Base-by-base conservation (phyloP, 2,888 invertebrate species). In the Diaphora mendica region DNA sequence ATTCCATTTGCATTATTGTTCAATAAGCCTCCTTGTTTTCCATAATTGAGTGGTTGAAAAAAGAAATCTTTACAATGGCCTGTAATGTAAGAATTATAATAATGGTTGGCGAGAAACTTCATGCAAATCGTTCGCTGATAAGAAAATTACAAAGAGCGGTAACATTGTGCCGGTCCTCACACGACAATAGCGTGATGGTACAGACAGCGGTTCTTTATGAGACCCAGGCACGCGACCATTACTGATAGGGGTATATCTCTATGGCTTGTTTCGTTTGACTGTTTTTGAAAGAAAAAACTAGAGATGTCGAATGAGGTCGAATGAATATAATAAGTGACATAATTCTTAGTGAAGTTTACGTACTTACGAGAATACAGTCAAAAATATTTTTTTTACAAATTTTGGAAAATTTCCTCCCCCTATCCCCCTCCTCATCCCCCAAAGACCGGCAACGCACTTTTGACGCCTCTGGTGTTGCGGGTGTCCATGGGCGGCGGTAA, bases 61-160 rank as follows among this genome's bases (percentile, higher is more conserved):
- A 62, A 62, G 62, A 30, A 62, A 39, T 48, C 48, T 64, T 26
- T 64, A 64, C 23, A 35, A 72, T 62, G 55, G 64, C 62, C 51
- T n/a, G n/a, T n/a, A n/a, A 48, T 44, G 48, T n/a, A 35, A 68
- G 20, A n/a, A 72, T 51, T 59, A 51, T 65, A 42, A 35, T 69
- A 73, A 73, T 65, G 42, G 69, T 42, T 55, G 26, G 17, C n/a
- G 66, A 70, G 73, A 74, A 70, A 35, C 26, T n/a, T 66, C 30
- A 73, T 73, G 73, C 70, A 71, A 66, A 70, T 67, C 39, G n/a
- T 42, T 33, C 2, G 26, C 59, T 35, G 70, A 73, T 73, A 73
- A 73, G 65, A 20, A 73, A 70, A 70, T 70, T 65, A 73, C 23
- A 62, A 44, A 64, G 68, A 51, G 35, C 66, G n/a, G 51, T 55